Evolutionary conservation across 2,113 vertebrate species (phyloP).

Genomic region (Oncorhynchus kisutch): DNA sequence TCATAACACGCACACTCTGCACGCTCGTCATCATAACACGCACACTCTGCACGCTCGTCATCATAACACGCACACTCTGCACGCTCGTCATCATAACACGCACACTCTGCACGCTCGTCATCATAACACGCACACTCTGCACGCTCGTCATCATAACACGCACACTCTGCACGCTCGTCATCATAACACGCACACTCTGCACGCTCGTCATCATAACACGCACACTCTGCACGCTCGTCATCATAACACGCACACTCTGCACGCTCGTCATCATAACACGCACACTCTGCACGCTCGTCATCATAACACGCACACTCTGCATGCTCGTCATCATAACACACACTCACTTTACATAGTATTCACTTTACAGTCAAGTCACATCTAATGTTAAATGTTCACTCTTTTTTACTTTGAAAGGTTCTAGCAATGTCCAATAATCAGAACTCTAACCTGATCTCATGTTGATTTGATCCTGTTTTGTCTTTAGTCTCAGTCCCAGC

Average conservation of each 20-base stretch:
- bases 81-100: neutral
- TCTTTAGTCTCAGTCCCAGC: constrained; percentile 89
- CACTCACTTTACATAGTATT: too few species aligned
- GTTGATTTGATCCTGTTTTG: neutral
- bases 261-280: neutral
- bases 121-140: neutral
- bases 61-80: neutral
- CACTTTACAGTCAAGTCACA: too few species aligned
- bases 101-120: too few species aligned
- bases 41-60: too few species aligned
- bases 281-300: too few species aligned
- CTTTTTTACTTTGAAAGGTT: too few species aligned
- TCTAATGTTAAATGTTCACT: too few species aligned
- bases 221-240: too few species aligned
- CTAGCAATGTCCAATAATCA: too few species aligned
- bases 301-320: too few species aligned
- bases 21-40: neutral
- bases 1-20: neutral
- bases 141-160: neutral
- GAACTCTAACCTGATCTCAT: neutral
- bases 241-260: neutral
- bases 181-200: neutral
- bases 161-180: too few species aligned
- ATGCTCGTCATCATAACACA: neutral
- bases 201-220: neutral